These are phyloP conservation scores for Brienomyrus longianalis DNA, from an alignment of 2,113 vertebrate genomes.

Conservation along the genomic window DNA sequence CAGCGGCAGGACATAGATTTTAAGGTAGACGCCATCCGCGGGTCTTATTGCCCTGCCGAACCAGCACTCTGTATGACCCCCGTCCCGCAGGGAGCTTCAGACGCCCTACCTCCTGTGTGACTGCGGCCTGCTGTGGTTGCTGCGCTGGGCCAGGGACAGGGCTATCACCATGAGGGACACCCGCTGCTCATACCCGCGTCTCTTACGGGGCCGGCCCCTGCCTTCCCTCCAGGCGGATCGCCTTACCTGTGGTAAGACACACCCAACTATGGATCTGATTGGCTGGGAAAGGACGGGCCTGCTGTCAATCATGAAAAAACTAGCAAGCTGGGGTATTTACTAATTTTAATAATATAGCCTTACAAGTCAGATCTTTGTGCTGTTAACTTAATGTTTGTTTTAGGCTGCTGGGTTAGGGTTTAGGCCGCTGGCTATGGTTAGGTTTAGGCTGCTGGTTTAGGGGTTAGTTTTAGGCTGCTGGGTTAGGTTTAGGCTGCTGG, in stretches of 20 bases:
- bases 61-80: not conserved
- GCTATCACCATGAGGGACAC: constrained; percentile 81
- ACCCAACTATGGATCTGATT: not conserved
- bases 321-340: not conserved
- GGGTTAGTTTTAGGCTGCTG: not conserved
- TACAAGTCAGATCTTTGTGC: not conserved
- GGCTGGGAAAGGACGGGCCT: not conserved
- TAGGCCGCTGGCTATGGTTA: no score
- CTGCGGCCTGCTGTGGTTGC: constrained; percentile 88
- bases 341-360: not conserved
- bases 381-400: not conserved
- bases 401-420: not conserved
- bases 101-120: constrained; percentile 88
- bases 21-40: not conserved
- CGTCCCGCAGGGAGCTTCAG: constrained; percentile 78
- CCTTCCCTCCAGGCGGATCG: constrained; percentile 71
- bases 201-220: constrained; percentile 75
- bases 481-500: not conserved
- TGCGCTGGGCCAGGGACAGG: constrained; percentile 80
- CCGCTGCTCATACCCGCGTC: constrained; percentile 82
- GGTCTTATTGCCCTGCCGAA: not conserved
- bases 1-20: not conserved
- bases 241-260: constrained; percentile 80
- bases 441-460: not conserved
- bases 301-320: not conserved